phyloP scores from a whole-genome alignment of 2,113 vertebrate genomes.

The human region GRCh38 chr1:2383001-2383500 shows the following conservation, averaged over 20 bases:
- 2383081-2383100: background rate
- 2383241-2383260: background rate
- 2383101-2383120: background rate
- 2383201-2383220: background rate
- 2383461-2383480: background rate
- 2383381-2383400: background rate
- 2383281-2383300: background rate
- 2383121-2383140: too few relatives aligned
- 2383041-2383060: too few relatives aligned
- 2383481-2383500: background rate
- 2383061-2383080: background rate
- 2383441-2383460: background rate
- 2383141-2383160: fast-evolving
- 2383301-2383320: background rate
- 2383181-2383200: background rate
- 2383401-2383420: background rate
- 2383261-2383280: background rate
- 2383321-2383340: background rate
- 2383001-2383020: background rate
- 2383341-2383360: background rate
- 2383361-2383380: background rate
- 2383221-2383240: background rate
- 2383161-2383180: background rate
- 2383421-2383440: background rate
- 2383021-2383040: background rate